Conservation (phyloP, 2,113 vertebrate genomes). For the Formicarius rufipectus region DNA sequence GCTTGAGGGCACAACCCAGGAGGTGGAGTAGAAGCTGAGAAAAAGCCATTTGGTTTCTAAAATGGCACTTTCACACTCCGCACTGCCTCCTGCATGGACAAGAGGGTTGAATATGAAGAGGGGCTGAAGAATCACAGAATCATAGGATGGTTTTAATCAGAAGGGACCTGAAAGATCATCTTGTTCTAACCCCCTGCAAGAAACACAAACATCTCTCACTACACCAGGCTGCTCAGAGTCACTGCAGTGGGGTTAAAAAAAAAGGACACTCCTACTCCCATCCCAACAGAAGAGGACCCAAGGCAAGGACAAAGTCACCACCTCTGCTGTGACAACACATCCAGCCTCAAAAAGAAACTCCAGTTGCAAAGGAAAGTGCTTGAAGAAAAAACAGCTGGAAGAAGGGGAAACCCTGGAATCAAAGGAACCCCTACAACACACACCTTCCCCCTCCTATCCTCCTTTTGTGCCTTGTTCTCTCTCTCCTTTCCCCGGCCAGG, state of each 20-base stretch:
- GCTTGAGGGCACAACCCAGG: background rate
- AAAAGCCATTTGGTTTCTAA: background rate
- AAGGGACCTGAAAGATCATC: background rate
- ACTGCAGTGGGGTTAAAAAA: background rate
- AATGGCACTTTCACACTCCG: background rate
- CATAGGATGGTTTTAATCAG: background rate
- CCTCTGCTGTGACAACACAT: background rate
- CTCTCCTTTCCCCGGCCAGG: conserved; percentile 77
- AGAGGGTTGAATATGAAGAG: background rate
- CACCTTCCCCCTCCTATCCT: background rate
- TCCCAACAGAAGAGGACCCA: background rate
- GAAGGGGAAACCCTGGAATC: background rate
- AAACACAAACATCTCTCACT: background rate
- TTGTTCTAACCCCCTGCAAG: background rate
- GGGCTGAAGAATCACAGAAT: background rate
- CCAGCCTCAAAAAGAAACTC: background rate
- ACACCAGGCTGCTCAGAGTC: background rate
- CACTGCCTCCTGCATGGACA: background rate
- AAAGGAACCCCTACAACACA: background rate
- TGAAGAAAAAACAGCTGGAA: background rate
- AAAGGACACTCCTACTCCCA: background rate
- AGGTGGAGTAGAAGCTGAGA: background rate
- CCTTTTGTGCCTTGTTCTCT: conserved; percentile 23
- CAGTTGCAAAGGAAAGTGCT: background rate
- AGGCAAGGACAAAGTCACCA: background rate